Evolutionary conservation across 2,797 vertebrate genomes (phyloP).

Genomic region (Typhlichthys subterraneus): DNA sequence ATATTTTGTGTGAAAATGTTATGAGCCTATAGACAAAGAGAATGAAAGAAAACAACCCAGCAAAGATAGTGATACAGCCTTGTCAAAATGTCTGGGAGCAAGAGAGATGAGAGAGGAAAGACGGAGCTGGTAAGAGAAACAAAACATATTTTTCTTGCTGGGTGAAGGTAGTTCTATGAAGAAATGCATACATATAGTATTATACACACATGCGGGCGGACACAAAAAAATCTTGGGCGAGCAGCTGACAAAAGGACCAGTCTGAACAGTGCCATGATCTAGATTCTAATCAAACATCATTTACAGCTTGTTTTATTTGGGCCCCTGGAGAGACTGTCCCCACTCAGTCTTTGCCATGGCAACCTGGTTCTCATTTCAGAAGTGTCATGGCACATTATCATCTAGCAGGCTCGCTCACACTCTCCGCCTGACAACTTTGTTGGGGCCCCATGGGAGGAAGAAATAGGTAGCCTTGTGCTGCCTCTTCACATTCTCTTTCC

Average conservation of each 20-base stretch:
- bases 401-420: constrained; percentile 89
- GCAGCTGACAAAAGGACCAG: constrained; percentile 78
- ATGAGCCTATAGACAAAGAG: constrained; percentile 38
- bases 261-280: constrained; percentile 93
- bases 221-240: constrained; percentile 41
- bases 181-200: constrained; percentile 34
- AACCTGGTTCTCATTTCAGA: constrained; percentile 99
- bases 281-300: constrained; percentile 99
- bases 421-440: constrained; percentile 91
- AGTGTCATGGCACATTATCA: constrained; percentile 99
- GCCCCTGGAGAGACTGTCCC: constrained; percentile 92
- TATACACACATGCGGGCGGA: constrained; percentile 3
- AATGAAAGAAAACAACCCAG: not conserved
- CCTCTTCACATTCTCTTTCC: constrained; percentile 33
- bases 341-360: constrained; percentile 93
- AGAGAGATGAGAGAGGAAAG: constrained; percentile 8
- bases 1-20: constrained; percentile 12
- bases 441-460: constrained; percentile 82
- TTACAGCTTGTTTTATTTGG: constrained; percentile 99
- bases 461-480: constrained; percentile 58
- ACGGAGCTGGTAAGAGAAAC: constrained; percentile 6
- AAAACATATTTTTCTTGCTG: constrained; percentile 29
- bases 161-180: constrained; percentile 44
- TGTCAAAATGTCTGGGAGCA: constrained; percentile 13
- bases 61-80: constrained; percentile 8